These are phyloP conservation scores for Syngnathus scovelli DNA, from an alignment of 2,113 vertebrate genomes.

Conservation along the genomic window DNA sequence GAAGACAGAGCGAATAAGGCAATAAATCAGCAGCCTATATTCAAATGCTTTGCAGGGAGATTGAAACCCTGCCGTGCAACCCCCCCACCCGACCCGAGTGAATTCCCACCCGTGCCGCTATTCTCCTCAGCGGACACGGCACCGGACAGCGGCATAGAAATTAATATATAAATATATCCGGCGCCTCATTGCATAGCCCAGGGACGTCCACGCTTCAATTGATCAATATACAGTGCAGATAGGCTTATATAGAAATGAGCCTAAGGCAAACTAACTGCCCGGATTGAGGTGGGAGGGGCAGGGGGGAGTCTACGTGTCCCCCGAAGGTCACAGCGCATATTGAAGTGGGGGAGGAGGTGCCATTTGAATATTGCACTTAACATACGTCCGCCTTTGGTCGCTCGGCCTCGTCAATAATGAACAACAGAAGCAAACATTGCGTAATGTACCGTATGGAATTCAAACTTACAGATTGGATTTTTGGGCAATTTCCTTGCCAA, in stretches of 20 bases:
- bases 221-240: slow-evolving; percentile 64
- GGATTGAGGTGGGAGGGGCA: slow-evolving; percentile 54
- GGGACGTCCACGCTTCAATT: slow-evolving; percentile 67
- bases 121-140: slow-evolving; percentile 72
- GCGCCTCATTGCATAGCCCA: slow-evolving; percentile 60
- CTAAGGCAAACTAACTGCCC: slow-evolving; percentile 62
- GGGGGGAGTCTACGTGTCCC: slow-evolving; percentile 47
- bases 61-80: slow-evolving; percentile 57
- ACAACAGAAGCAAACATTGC: slow-evolving; percentile 9
- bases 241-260: slow-evolving; percentile 60
- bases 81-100: slow-evolving; percentile 41
- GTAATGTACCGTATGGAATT: too few relatives aligned
- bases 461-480: too few relatives aligned
- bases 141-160: slow-evolving; percentile 65
- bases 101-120: slow-evolving; percentile 57
- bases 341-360: slow-evolving; percentile 20
- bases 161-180: slow-evolving; percentile 42
- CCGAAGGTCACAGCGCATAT: slow-evolving; percentile 68
- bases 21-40: slow-evolving; percentile 78
- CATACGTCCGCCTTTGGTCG: slow-evolving; percentile 57
- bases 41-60: slow-evolving; percentile 74
- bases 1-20: slow-evolving; percentile 80
- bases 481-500: not conserved
- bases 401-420: slow-evolving; percentile 68
- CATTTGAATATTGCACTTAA: slow-evolving; percentile 69